Conservation (phyloP, 2,113 vertebrate genomes). For the Columba livia region DNA sequence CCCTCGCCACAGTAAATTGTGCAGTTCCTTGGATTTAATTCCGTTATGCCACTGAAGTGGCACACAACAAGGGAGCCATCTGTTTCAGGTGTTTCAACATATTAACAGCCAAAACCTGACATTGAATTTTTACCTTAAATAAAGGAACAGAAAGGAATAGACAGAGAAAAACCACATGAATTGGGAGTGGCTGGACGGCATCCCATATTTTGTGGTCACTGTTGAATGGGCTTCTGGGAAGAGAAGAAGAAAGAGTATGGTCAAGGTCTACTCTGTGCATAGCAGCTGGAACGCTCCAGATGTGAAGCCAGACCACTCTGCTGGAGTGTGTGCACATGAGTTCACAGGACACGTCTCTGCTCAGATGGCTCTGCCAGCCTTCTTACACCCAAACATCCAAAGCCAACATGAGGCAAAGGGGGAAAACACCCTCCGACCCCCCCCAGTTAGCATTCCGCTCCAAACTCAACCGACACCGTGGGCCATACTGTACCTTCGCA, state of each 20-base stretch:
- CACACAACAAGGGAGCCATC: neutral
- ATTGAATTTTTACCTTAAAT: conserved; percentile 88
- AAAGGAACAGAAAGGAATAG: conserved; percentile 98
- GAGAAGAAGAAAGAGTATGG: conserved; percentile 40
- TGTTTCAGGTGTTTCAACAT: neutral
- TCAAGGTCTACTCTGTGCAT: neutral
- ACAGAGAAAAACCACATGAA: conserved; percentile 99
- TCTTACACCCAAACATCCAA: neutral
- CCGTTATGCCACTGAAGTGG: neutral
- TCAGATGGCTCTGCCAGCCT: neutral
- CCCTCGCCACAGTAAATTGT: neutral
- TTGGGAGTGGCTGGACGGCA: conserved; percentile 98
- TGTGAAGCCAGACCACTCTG: neutral
- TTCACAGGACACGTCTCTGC: neutral
- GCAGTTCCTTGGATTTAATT: neutral
- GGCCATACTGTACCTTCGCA: conserved; percentile 84
- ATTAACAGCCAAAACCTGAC: neutral
- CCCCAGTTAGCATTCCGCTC: neutral
- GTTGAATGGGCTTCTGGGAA: conserved; percentile 83
- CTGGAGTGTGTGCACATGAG: neutral
- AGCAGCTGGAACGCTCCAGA: neutral
- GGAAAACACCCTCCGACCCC: neutral
- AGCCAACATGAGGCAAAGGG: neutral
- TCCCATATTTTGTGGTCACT: conserved; percentile 91
- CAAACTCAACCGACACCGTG: neutral